phyloP scores from a whole-genome alignment of 2,888 invertebrate genomes.

The Cephus sareptanus region DNA sequence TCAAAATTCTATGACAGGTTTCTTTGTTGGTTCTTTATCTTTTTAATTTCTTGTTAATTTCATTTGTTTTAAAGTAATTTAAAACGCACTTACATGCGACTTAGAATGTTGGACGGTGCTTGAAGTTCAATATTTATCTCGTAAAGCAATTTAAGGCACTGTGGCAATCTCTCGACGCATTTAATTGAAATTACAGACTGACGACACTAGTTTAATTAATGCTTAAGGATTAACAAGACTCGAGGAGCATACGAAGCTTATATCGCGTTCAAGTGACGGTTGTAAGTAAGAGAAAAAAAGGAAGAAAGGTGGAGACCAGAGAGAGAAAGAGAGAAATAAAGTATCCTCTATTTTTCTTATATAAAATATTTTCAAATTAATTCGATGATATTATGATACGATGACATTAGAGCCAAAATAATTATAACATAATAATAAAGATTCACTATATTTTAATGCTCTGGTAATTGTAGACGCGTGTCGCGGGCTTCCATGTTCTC shows the following conservation, averaged over 20 bases:
- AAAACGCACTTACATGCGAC: neutral
- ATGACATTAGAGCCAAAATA: slow-evolving; percentile 14
- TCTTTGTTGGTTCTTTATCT: neutral
- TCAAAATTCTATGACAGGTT: neutral
- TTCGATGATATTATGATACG: slow-evolving; percentile 12
- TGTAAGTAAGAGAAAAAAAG: neutral
- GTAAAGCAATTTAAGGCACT: neutral
- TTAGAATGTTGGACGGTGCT: neutral
- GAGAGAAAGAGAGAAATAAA: neutral
- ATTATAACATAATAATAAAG: neutral
- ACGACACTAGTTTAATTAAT: slow-evolving; percentile 33
- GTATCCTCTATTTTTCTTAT: slow-evolving; percentile 43
- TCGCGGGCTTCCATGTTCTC: slow-evolving; percentile 34
- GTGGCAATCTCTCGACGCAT: neutral
- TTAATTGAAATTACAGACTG: slow-evolving; percentile 35
- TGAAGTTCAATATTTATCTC: neutral
- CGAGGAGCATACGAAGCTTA: neutral
- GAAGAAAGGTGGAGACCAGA: neutral
- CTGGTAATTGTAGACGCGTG: slow-evolving; percentile 23
- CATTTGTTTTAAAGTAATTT: neutral
- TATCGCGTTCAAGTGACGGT: neutral
- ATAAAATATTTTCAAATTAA: slow-evolving; percentile 35
- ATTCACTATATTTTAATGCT: slow-evolving; percentile 31
- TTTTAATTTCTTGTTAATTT: neutral
- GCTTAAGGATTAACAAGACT: slow-evolving; percentile 13